A percentile compares a stretch with the other conserved stretches of the same genome.
phyloP scores from a whole-genome alignment of 2,888 invertebrate species.

The Diachrysia chrysitis region DNA sequence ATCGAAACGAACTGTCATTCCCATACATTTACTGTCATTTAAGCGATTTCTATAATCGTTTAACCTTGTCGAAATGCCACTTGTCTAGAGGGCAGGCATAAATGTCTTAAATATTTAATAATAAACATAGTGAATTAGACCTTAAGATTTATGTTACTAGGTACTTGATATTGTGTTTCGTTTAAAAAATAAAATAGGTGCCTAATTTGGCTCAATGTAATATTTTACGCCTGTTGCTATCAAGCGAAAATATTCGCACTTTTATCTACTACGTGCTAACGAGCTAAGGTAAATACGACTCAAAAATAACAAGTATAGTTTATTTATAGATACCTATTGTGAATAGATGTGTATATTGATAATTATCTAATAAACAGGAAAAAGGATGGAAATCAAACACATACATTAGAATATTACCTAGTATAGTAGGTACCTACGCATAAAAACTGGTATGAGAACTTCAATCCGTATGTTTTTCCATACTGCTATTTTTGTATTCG shows the following conservation, averaged over 20 bases:
- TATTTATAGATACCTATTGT: background rate
- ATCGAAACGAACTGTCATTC: too few species aligned
- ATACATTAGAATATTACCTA: background rate
- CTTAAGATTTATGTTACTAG: too few species aligned
- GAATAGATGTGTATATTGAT: background rate
- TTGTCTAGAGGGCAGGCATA: too few species aligned
- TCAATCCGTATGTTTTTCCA: constrained; percentile 26
- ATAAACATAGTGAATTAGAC: too few species aligned
- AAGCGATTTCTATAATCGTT: too few species aligned
- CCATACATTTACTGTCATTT: too few species aligned
- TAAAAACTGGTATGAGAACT: constrained; percentile 2
- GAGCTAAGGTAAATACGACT: background rate
- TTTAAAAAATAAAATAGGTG: too few species aligned
- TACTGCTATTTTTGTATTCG: constrained; percentile 39
- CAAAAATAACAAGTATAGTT: background rate
- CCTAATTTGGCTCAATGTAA: too few species aligned
- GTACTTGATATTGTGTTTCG: too few species aligned
- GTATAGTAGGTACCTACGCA: background rate
- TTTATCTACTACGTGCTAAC: background rate
- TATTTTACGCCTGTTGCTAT: background rate
- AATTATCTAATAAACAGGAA: constrained; percentile 6
- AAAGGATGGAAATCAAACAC: constrained; percentile 6
- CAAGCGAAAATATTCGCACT: background rate
- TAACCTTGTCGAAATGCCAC: too few species aligned
- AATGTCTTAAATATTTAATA: too few species aligned